Conservation (phyloP, 2,113 vertebrate genomes). For the Etia nguti region DNA sequence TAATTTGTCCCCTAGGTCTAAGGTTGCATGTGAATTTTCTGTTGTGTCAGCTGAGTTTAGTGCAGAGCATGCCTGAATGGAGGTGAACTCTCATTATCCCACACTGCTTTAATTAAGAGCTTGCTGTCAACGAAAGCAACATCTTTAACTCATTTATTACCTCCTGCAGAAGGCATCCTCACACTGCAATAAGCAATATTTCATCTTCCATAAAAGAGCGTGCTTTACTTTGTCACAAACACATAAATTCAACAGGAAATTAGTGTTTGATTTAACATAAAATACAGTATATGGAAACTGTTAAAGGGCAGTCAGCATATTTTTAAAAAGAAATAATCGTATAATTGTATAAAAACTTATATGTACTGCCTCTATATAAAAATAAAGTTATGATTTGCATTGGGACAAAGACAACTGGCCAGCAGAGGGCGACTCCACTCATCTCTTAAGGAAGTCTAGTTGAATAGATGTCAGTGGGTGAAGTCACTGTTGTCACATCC, state of each 20-base stretch:
- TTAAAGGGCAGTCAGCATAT: background rate
- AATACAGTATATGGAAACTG: background rate
- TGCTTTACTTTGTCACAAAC: background rate
- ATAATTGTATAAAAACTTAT: background rate
- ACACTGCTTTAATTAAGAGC: conserved; percentile 61
- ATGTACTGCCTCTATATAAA: background rate
- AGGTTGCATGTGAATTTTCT: conserved; percentile 64
- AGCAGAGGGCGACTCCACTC: background rate
- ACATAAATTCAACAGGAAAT: conserved; percentile 1
- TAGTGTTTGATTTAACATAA: background rate
- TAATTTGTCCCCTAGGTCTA: conserved; percentile 50
- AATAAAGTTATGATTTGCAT: background rate
- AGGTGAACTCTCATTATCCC: conserved; percentile 59
- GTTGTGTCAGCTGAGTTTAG: conserved; percentile 66
- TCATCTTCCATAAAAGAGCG: conserved; percentile 12
- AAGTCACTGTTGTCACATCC: background rate
- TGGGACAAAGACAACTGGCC: background rate
- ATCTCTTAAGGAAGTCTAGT: background rate
- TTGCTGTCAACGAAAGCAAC: conserved; percentile 32
- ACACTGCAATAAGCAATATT: conserved; percentile 15
- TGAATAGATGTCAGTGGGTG: background rate
- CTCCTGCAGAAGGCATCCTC: conserved; percentile 25
- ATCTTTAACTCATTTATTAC: conserved; percentile 51
- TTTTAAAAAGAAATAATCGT: background rate
- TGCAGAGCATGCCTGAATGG: conserved; percentile 50